Evolutionary conservation across 2,113 vertebrate species (phyloP).

Genomic region (Ciconia boyciana): DNA sequence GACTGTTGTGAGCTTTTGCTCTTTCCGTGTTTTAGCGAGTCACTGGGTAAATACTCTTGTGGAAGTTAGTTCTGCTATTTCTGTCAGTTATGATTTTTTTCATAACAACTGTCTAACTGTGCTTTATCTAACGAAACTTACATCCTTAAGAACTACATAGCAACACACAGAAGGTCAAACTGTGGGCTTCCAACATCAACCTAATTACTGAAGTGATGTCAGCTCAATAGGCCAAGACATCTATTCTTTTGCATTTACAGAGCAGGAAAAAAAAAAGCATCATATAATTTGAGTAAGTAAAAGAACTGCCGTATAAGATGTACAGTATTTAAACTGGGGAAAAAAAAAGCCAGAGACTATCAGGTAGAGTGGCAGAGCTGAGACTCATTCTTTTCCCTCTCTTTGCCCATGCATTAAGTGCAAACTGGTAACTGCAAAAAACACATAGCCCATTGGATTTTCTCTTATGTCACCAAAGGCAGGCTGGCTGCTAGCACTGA

Average conservation of each 20-base stretch:
- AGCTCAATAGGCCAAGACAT: background rate
- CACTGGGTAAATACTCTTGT: background rate
- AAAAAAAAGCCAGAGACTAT: background rate
- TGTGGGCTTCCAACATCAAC: background rate
- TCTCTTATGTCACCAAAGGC: background rate
- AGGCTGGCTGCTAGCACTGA: background rate
- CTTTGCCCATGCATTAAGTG: background rate
- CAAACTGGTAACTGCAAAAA: background rate
- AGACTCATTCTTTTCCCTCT: background rate
- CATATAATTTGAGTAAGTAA: background rate
- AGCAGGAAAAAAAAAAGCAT: background rate
- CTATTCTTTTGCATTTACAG: background rate
- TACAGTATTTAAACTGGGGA: background rate
- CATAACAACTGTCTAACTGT: background rate
- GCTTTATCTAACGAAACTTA: background rate
- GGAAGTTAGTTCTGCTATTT: background rate
- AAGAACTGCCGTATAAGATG: background rate
- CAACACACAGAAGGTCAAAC: background rate
- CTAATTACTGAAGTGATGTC: background rate
- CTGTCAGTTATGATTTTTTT: background rate
- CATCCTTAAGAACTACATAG: background rate
- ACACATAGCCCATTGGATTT: background rate
- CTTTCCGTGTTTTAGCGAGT: background rate
- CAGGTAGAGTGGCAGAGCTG: background rate
- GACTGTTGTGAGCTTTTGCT: background rate